Evolutionary conservation across 1,140 invertebrate species (phyloP), one percentile per base, ranked within the genome.

Genomic region (Camponotus vicinus): DNA sequence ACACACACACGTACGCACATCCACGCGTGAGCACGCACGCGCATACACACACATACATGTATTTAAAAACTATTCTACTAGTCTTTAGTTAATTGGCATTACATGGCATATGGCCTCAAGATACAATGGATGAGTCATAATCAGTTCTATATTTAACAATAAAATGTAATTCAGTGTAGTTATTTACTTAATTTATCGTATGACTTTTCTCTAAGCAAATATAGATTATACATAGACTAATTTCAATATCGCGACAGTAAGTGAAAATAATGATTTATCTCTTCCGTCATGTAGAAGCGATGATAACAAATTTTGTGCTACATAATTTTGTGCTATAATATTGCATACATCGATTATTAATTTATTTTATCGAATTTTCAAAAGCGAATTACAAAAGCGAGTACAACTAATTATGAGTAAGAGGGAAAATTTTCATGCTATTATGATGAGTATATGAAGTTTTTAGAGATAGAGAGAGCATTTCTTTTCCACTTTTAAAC

Each of bases 81-180:
- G 93, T 94, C 92, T 94, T 93, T 90, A 93, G 85, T 91, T 94
- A 94, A 94, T 94, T 94, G 93, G 93, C 93, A 94, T 94, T 94
- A 92, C 59, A 87, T 86, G 92, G 91, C 92, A 78, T 92, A 93
- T 93, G 91, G 92, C 93, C 91, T 91, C 79, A 89, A 87, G 80
- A 87, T 91, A 91, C 70, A 34, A 79, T 87, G 78, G 18, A 82
- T 82, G 67, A 88, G 63, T 85, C 57, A 75, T 37, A 69, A 85
- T 49, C 37, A 45, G 55, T 42, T 55, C 67, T 67, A 66, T 55
- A 40, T 52, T 78, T 37, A 78, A 66, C 21, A 37, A 21, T 7
- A 32, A 83, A 71, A 90, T 52, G 4, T 79, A 63, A 3, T 49
- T 52, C 2, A 15, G 27, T 27, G 27, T 27, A 27, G 27, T 27